Percentiles rank a stretch among this genome's conserved stretches.
phyloP scores from a whole-genome alignment of 2,888 invertebrate species.

The Temnothorax rugatulus region DNA sequence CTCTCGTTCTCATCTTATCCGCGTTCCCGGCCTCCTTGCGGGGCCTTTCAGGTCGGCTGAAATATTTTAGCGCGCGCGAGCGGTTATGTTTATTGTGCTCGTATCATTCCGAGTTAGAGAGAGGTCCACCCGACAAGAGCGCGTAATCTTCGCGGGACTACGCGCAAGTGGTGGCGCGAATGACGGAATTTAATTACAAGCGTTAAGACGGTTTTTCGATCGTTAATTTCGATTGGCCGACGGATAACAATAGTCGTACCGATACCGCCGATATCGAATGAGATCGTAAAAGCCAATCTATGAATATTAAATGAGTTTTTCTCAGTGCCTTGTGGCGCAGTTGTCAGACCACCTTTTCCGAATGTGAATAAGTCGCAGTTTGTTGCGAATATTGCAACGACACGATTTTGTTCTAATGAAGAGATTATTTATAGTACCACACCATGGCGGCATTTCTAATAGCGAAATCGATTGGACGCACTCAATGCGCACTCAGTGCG shows the following conservation, averaged over 20 bases:
- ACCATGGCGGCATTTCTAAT: background rate
- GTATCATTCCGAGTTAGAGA: constrained; percentile 30
- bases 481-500: too few relatives aligned
- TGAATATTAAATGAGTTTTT: constrained; percentile 33
- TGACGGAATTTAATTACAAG: constrained; percentile 13
- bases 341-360: background rate
- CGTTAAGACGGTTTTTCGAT: background rate
- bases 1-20: constrained; percentile 28
- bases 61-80: constrained; percentile 35
- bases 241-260: constrained; percentile 19
- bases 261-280: background rate
- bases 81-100: constrained; percentile 32
- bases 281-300: constrained; percentile 27
- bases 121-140: background rate
- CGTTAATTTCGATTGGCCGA: constrained; percentile 32
- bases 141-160: constrained; percentile 5
- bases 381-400: background rate
- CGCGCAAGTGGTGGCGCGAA: background rate
- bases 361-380: background rate
- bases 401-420: background rate
- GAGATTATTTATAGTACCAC: background rate
- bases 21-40: background rate
- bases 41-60: background rate
- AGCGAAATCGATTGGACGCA: too few relatives aligned
- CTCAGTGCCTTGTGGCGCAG: background rate